Conservation (phyloP, 2,888 invertebrate genomes). For the Agrotis clavis region DNA sequence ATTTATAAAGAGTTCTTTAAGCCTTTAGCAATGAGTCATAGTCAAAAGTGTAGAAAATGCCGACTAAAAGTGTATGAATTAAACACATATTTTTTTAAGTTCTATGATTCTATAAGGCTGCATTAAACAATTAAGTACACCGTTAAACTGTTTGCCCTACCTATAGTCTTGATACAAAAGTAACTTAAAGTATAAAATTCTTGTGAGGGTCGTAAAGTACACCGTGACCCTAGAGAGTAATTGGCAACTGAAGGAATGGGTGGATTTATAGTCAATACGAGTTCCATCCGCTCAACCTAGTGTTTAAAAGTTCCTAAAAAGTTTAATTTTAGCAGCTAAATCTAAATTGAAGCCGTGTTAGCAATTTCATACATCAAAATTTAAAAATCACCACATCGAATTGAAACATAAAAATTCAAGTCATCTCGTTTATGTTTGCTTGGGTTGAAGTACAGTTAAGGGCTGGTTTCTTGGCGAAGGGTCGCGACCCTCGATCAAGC, state of each 20-base stretch:
- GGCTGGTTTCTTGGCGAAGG: conserved; percentile 71
- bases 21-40: neutral
- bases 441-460: conserved; percentile 62
- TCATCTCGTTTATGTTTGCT: conserved; percentile 36
- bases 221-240: too few species aligned
- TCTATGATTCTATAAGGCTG: too few species aligned
- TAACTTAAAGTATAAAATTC: too few species aligned
- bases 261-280: too few species aligned
- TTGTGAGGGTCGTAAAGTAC: too few species aligned
- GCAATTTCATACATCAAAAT: conserved; percentile 2
- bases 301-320: neutral
- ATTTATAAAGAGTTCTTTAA: neutral
- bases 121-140: too few species aligned
- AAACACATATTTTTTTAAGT: too few species aligned
- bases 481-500: conserved; percentile 73
- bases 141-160: too few species aligned
- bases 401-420: conserved; percentile 21
- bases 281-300: too few species aligned
- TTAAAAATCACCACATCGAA: conserved; percentile 10
- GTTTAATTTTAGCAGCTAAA: neutral
- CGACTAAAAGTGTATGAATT: neutral
- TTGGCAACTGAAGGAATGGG: too few species aligned
- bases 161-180: too few species aligned
- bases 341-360: neutral
- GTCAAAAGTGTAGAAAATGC: neutral